Base-by-base conservation (phyloP, 2,113 vertebrate genomes). In the Rhabdomys dilectus region DNA sequence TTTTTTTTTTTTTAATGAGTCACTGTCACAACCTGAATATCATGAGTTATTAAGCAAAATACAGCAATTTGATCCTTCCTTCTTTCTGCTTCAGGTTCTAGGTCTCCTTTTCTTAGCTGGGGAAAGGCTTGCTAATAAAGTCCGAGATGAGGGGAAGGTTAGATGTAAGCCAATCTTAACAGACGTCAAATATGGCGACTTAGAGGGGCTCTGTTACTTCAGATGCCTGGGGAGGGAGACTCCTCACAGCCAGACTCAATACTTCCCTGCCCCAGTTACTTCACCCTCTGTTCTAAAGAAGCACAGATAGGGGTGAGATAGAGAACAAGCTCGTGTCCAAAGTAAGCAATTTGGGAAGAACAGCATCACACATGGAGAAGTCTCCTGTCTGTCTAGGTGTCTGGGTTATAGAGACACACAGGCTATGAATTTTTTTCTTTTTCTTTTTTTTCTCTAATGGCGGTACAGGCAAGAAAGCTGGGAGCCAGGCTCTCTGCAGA, bases 401-500 rank as follows among this genome's bases (percentile, higher is more conserved):
- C 75, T 84, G 22, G 73, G 75, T 45, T 70, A 64, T 8, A 68
- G 81, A 89, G 89, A 77, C 51, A 88, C 93, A 84, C 90, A 15
- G 26, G 24, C 22, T 45, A 77, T 29, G 31, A 56, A 10, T n/a
- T 75, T 24, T 85, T 68, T 64, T 78, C 95, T 78, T 58, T 36
- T 29, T 29, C 53, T 39, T 60, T 36, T 78, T 66, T 58, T 68
- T n/a, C 87, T 96, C 48, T 88, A 85, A 94, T 68, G 97, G 97
- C 66, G 97, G 98, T 98, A 96, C 96, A 98, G 97, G 93, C 81
- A 75, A 96, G 98, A 97, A 98, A 98, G 98, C 98, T 66, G 34
- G 85, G 91, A 98, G 98, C 97, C 98, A 98, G 98, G 98, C 98
- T 98, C 98, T 97, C 98, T 97, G 98, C 98, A 94, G 97, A 97